Evolutionary conservation across 2,888 invertebrate genomes (phyloP), one percentile per base, ranked within the genome.

Genomic region (Chelonus formosanus): DNA sequence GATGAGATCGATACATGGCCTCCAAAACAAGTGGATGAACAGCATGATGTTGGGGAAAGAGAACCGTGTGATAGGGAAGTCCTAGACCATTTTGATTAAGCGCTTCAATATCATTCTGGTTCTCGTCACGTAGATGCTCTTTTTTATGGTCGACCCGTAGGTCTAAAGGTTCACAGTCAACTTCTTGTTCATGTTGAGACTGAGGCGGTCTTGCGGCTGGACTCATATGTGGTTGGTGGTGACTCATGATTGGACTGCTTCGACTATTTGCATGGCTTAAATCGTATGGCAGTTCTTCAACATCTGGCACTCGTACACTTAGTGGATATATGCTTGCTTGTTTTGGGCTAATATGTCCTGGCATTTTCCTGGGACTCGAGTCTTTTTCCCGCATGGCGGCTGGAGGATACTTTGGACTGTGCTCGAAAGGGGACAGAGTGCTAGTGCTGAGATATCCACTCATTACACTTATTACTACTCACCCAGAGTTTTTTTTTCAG

Each of bases 381-480:
- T 95, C 94, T 87, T 95, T 95, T 88, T 95, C 95, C 88, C 95
- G 90, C 91, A 92, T 92, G 84, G 88, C 92, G 84, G 88, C 92
- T 88, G 89, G 80, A 69, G 81, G 80, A 73, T 80, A 83, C 71
- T 80, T 80, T 67, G 80, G 80, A 75, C 80, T 79, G 78, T 79
- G 80, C 72, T 80, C 75, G 74, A 76, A 76, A 80, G 83, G 78
- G 85, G 83, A 77, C 85, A 81, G 79, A 85, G 85, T 84, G 86
- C 84, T 80, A 70, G 77, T 78, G 75, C 80, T 78, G 79, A 80
- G 79, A 73, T 82, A 82, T 79, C 79, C 81, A 76, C 79, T 83
- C 83, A 83, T 83, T 76, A 83, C 83, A 83, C 78, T 44, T 40
- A 20, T 20, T 20, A 43, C 43, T 52, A 7, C 36, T 5, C 10